These are phyloP conservation scores for Drosophila asahinai DNA, from an alignment of 1,140 invertebrate genomes.

Conservation along the genomic window DNA sequence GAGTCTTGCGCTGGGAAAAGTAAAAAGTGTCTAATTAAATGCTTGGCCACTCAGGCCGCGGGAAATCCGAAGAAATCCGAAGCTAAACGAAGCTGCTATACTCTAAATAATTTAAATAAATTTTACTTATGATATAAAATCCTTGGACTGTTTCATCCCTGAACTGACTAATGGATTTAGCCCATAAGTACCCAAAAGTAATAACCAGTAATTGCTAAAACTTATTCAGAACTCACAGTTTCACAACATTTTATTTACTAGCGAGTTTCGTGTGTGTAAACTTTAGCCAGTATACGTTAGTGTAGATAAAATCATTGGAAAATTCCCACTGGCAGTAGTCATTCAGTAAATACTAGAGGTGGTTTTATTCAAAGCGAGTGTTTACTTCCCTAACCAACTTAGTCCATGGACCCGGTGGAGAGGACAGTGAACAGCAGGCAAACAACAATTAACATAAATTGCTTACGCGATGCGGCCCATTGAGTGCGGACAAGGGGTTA, in stretches of 20 bases:
- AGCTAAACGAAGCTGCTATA: constrained; percentile 3
- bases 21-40: constrained; percentile 74
- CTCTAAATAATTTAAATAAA: background rate
- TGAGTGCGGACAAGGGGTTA: constrained; percentile 62
- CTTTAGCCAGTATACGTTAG: background rate
- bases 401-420: constrained; percentile 3
- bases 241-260: background rate
- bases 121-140: background rate
- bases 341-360: constrained; percentile 7
- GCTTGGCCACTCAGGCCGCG: constrained; percentile 20
- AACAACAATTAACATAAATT: constrained; percentile 74
- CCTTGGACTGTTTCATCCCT: background rate
- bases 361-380: background rate
- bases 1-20: constrained; percentile 54
- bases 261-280: too few species aligned
- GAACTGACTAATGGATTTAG: background rate
- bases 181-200: background rate
- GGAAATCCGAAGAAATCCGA: constrained; percentile 22
- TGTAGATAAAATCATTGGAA: background rate
- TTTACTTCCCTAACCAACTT: background rate
- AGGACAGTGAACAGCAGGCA: constrained; percentile 13
- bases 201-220: background rate
- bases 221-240: background rate
- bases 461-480: constrained; percentile 63
- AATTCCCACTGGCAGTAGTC: constrained; percentile 5